phyloP scores from a whole-genome alignment of 2,113 vertebrate species.

The Megalops atlanticus region DNA sequence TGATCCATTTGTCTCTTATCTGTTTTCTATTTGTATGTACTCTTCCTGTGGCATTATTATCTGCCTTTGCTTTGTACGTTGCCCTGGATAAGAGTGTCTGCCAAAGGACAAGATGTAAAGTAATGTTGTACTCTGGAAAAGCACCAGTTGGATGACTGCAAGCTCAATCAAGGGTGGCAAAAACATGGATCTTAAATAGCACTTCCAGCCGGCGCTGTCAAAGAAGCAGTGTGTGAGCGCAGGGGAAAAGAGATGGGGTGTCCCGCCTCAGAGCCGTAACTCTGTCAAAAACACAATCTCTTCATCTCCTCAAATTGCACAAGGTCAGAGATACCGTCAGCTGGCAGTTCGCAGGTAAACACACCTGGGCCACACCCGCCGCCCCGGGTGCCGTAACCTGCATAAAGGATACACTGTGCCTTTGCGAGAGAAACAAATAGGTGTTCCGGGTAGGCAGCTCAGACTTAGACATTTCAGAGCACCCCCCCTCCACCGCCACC shows the following conservation, averaged over 20 bases:
- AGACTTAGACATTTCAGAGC: too few species aligned
- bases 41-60: too few species aligned
- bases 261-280: neutral
- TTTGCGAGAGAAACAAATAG: neutral
- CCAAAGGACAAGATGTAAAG: too few species aligned
- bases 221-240: neutral
- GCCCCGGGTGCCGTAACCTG: neutral
- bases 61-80: too few species aligned
- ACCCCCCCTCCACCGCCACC: too few species aligned
- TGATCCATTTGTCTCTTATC: too few species aligned
- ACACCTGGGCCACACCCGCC: neutral
- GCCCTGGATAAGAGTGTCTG: too few species aligned
- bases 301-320: neutral
- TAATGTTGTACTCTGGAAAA: too few species aligned
- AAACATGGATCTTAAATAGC: neutral
- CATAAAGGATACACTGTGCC: neutral
- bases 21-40: too few species aligned
- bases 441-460: neutral
- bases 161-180: neutral
- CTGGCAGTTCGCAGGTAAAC: neutral
- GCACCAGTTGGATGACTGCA: neutral
- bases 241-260: too few species aligned
- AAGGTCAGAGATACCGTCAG: neutral
- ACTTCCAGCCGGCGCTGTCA: neutral
- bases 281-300: neutral